Evolutionary conservation across 2,888 invertebrate species (phyloP).

Genomic region (Pseudanteris insignis): DNA sequence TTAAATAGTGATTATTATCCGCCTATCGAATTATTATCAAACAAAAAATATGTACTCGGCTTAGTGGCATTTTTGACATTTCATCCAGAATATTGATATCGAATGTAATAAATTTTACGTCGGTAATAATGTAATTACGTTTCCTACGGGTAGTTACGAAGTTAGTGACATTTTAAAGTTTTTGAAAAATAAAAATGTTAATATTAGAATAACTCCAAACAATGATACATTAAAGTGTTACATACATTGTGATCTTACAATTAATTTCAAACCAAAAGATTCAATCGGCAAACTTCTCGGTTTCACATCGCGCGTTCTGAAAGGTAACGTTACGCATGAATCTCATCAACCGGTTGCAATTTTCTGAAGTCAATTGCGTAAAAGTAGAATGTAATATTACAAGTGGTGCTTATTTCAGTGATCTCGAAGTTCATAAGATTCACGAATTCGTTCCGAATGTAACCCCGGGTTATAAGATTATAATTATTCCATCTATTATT

Average conservation of each 20-base stretch:
- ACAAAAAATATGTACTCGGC: constrained; percentile 51
- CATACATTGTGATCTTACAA: neutral
- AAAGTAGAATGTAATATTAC: constrained; percentile 34
- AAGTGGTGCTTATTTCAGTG: constrained; percentile 18
- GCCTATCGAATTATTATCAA: constrained; percentile 38
- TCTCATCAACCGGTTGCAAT: constrained; percentile 21
- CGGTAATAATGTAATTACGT: constrained; percentile 42
- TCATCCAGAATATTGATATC: constrained; percentile 55
- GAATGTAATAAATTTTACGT: constrained; percentile 54
- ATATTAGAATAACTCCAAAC: constrained; percentile 6
- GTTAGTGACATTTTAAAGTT: constrained; percentile 51
- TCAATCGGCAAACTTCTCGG: constrained; percentile 25
- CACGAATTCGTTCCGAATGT: constrained; percentile 27
- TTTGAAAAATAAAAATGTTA: constrained; percentile 15
- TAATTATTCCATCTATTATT: neutral
- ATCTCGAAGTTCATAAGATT: constrained; percentile 12
- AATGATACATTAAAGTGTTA: neutral
- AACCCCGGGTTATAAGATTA: constrained; percentile 53
- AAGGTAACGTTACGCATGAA: constrained; percentile 10
- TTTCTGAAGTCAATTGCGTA: constrained; percentile 12
- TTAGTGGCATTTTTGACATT: constrained; percentile 54
- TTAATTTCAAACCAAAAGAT: constrained; percentile 7
- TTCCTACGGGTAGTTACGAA: constrained; percentile 57
- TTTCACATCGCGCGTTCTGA: constrained; percentile 16
- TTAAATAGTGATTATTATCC: constrained; percentile 16